Conservation (phyloP, 2,888 invertebrate genomes). For the Oligia latruncula region DNA sequence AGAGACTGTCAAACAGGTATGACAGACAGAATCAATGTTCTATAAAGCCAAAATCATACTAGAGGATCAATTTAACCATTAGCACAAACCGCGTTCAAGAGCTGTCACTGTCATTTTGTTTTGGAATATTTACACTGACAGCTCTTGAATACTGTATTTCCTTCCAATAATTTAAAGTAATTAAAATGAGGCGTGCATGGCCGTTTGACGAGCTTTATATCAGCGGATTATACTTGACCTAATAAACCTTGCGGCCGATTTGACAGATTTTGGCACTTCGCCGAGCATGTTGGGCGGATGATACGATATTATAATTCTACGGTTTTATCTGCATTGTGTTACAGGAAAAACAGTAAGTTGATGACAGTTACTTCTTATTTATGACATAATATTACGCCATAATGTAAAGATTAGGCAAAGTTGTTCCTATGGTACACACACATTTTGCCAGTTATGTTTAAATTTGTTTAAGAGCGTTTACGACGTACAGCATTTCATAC, state of each 20-base stretch:
- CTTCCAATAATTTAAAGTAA: conserved; percentile 11
- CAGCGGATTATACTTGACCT: conserved; percentile 57
- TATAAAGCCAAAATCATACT: not conserved
- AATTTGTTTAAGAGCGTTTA: too few species aligned
- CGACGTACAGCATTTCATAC: too few species aligned
- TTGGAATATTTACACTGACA: not conserved
- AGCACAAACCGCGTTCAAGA: not conserved
- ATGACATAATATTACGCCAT: not conserved
- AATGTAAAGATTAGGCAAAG: too few species aligned
- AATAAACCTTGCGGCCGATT: conserved; percentile 41
- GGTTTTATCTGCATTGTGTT: conserved; percentile 25
- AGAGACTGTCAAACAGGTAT: not conserved
- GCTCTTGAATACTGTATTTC: not conserved
- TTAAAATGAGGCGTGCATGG: conserved; percentile 42
- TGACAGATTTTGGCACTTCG: conserved; percentile 52
- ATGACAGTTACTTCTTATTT: not conserved
- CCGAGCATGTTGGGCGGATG: conserved; percentile 41
- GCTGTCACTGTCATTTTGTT: not conserved
- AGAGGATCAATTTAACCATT: not conserved
- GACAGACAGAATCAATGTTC: not conserved
- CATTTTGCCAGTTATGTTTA: not conserved
- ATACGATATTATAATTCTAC: conserved; percentile 26
- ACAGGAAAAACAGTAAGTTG: conserved; percentile 34
- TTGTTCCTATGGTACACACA: not conserved
- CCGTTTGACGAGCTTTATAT: conserved; percentile 41